Evolutionary conservation across 2,797 vertebrate genomes (phyloP).

Genomic region (Siniperca undulata): DNA sequence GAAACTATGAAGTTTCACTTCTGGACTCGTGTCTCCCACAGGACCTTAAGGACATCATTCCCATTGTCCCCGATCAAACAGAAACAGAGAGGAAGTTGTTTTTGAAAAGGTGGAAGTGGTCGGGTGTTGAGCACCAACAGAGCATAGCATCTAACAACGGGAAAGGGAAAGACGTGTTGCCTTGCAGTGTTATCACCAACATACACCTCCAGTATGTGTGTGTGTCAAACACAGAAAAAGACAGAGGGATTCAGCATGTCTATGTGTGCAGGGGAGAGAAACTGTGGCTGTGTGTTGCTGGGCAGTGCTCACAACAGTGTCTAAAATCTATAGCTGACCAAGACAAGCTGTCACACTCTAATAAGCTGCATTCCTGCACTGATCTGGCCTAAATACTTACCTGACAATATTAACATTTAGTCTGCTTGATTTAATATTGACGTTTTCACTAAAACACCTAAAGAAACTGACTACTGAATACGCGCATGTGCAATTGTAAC

Average conservation of each 20-base stretch:
- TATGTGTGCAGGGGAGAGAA: slow-evolving; percentile 36
- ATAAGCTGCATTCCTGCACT: slow-evolving; percentile 77
- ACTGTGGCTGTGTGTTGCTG: slow-evolving; percentile 64
- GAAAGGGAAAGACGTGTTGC: slow-evolving; percentile 61
- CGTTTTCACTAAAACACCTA: slow-evolving; percentile 8
- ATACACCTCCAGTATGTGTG: slow-evolving; percentile 10
- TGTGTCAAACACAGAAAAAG: slow-evolving; percentile 33
- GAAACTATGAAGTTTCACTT: slow-evolving; percentile 32
- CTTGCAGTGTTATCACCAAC: slow-evolving; percentile 16
- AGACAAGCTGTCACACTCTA: slow-evolving; percentile 78
- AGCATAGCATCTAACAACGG: slow-evolving; percentile 32
- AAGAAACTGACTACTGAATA: neutral
- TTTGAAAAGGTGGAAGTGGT: slow-evolving; percentile 79
- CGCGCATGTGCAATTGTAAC: neutral
- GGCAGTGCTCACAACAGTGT: slow-evolving; percentile 67
- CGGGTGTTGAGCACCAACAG: slow-evolving; percentile 42
- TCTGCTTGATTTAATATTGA: slow-evolving; percentile 16
- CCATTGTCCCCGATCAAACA: slow-evolving; percentile 68
- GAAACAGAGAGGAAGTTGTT: slow-evolving; percentile 66
- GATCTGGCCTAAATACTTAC: slow-evolving; percentile 66
- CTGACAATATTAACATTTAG: slow-evolving; percentile 55
- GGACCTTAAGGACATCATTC: slow-evolving; percentile 58
- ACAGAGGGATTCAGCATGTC: slow-evolving; percentile 21
- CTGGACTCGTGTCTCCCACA: slow-evolving; percentile 41
- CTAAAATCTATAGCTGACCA: slow-evolving; percentile 71